Conservation (phyloP, 2,113 vertebrate genomes). For the Elephas maximus region DNA sequence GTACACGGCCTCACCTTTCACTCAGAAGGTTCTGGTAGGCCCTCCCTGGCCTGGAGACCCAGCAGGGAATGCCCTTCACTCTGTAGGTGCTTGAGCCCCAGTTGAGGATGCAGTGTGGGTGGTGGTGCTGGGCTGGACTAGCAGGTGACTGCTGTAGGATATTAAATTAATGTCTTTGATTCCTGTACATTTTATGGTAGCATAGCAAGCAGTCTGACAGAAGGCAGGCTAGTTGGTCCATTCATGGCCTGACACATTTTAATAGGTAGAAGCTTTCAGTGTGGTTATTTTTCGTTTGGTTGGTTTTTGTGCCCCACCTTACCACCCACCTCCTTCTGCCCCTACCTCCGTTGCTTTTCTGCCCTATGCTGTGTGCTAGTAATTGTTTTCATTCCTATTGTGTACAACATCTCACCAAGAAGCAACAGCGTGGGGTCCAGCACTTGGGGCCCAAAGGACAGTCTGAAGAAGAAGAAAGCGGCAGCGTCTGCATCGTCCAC, state of each 20-base stretch:
- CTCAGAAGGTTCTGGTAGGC: slow-evolving; percentile 81
- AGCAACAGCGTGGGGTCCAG: slow-evolving; percentile 88
- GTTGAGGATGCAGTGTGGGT: slow-evolving; percentile 75
- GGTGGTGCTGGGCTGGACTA: slow-evolving; percentile 84
- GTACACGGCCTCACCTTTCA: slow-evolving; percentile 81
- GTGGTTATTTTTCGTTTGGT: slow-evolving; percentile 83
- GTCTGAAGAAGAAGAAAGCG: slow-evolving; percentile 75
- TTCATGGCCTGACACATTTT: slow-evolving; percentile 87
- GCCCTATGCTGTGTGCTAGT: slow-evolving; percentile 79
- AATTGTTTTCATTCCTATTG: slow-evolving; percentile 82
- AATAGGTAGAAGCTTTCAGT: slow-evolving; percentile 90
- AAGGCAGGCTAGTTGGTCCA: slow-evolving; percentile 83
- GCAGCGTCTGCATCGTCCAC: background rate
- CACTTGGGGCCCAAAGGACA: slow-evolving; percentile 83
- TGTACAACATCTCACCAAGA: slow-evolving; percentile 80
- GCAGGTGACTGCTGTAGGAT: slow-evolving; percentile 86
- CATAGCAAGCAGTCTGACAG: slow-evolving; percentile 88
- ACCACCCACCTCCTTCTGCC: slow-evolving; percentile 65
- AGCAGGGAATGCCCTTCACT: slow-evolving; percentile 86
- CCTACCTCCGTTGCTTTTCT: slow-evolving; percentile 70
- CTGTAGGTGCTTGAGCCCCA: slow-evolving; percentile 84
- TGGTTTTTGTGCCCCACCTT: slow-evolving; percentile 68
- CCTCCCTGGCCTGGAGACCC: slow-evolving; percentile 82
- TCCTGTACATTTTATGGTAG: slow-evolving; percentile 90
- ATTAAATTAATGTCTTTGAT: slow-evolving; percentile 89